Evolutionary conservation across 2,113 vertebrate species (phyloP).

Genomic region (Gila orcuttii): DNA sequence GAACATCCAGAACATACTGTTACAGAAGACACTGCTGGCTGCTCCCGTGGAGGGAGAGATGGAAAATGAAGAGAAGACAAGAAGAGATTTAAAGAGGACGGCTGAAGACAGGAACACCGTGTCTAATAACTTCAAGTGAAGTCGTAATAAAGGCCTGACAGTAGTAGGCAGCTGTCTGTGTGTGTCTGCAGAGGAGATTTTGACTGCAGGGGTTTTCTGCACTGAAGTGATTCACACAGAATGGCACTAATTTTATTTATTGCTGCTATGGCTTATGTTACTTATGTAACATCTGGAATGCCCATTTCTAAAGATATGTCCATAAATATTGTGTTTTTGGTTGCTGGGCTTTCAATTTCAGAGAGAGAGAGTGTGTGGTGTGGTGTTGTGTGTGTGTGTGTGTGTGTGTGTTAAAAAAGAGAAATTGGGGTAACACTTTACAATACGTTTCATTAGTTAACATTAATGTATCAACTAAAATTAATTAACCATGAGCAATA

Average conservation of each 20-base stretch:
- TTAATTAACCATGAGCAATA: no score
- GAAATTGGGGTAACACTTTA: no score
- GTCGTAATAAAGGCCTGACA: constrained; percentile 15
- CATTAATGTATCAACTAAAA: no score
- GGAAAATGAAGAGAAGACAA: background rate
- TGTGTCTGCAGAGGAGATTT: background rate
- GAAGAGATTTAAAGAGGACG: constrained; percentile 2
- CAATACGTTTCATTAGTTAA: no score
- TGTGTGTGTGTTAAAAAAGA: no score
- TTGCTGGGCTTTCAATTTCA: background rate
- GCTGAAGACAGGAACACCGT: constrained; percentile 12
- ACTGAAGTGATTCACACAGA: background rate
- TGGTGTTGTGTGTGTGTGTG: no score
- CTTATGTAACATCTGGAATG: background rate
- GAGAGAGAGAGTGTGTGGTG: no score
- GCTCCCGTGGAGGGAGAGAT: constrained; percentile 14
- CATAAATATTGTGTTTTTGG: background rate
- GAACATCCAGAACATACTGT: constrained; percentile 21
- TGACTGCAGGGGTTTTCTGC: background rate
- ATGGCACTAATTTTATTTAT: background rate
- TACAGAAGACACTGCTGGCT: constrained; percentile 29
- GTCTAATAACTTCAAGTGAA: constrained; percentile 28
- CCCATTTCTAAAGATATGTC: background rate
- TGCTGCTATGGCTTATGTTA: background rate
- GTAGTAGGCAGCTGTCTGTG: constrained; percentile 16